Conservation (phyloP, 2,113 vertebrate species). For the Glaucomys volans region DNA sequence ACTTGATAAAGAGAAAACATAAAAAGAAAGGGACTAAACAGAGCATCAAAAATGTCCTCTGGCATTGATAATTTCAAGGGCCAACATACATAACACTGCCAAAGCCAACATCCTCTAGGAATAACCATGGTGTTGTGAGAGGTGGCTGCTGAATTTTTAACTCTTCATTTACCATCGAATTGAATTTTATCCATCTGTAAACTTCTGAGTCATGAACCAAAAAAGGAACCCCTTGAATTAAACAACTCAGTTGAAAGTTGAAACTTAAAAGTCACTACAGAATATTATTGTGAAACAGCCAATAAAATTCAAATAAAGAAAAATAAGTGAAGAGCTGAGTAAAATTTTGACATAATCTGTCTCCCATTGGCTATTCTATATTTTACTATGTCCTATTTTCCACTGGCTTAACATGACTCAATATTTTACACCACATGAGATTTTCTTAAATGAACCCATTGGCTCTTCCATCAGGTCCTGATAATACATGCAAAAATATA, state of each 20-base stretch:
- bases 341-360: neutral
- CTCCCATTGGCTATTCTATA: neutral
- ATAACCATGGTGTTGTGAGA: neutral
- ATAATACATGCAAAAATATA: neutral
- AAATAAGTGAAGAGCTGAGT: neutral
- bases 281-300: neutral
- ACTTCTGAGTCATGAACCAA: neutral
- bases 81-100: neutral
- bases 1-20: neutral
- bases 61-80: neutral
- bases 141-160: neutral
- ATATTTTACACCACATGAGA: neutral
- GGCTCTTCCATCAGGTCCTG: neutral
- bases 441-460: neutral
- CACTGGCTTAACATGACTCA: neutral
- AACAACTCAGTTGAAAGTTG: constrained; percentile 2
- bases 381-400: neutral
- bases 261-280: neutral
- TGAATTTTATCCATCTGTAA: neutral
- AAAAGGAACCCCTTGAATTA: neutral
- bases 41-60: neutral
- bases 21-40: neutral
- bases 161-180: neutral
- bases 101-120: neutral
- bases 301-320: neutral